phyloP scores from a whole-genome alignment of 2,113 vertebrate genomes.

The Siphamia tubifer region DNA sequence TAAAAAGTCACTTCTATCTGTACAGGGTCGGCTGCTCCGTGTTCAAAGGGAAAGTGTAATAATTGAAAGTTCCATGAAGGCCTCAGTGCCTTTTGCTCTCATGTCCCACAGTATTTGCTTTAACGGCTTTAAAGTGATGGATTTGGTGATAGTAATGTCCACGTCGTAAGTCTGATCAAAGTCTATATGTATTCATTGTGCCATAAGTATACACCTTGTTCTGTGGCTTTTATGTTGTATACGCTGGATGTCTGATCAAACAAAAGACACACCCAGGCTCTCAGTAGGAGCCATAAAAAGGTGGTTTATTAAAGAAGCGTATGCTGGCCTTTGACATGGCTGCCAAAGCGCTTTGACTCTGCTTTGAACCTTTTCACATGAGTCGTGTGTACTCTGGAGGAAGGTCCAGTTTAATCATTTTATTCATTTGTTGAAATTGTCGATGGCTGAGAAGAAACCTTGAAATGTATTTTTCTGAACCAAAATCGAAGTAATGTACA shows the following conservation, averaged over 20 bases:
- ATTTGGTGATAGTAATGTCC: not conserved
- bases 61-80: not conserved
- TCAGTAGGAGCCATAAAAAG: constrained; percentile 16
- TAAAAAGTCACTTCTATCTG: too few relatives aligned
- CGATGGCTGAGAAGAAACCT: too few relatives aligned
- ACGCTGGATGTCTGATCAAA: constrained; percentile 47
- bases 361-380: not conserved
- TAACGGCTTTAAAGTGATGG: not conserved
- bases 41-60: not conserved
- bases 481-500: not conserved
- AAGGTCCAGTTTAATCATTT: too few relatives aligned
- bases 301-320: not conserved
- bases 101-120: not conserved
- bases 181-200: constrained; percentile 50
- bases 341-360: constrained; percentile 1
- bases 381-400: too few relatives aligned
- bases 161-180: constrained; percentile 58
- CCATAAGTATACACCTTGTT: constrained; percentile 53
- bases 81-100: not conserved
- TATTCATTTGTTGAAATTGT: too few relatives aligned
- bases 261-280: constrained; percentile 20
- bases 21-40: too few relatives aligned
- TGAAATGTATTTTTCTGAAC: too few relatives aligned
- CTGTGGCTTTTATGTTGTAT: constrained; percentile 4
- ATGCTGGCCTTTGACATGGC: constrained; percentile 13